phyloP scores from a whole-genome alignment of 2,888 invertebrate species.

The Acrocyrtus sp. region DNA sequence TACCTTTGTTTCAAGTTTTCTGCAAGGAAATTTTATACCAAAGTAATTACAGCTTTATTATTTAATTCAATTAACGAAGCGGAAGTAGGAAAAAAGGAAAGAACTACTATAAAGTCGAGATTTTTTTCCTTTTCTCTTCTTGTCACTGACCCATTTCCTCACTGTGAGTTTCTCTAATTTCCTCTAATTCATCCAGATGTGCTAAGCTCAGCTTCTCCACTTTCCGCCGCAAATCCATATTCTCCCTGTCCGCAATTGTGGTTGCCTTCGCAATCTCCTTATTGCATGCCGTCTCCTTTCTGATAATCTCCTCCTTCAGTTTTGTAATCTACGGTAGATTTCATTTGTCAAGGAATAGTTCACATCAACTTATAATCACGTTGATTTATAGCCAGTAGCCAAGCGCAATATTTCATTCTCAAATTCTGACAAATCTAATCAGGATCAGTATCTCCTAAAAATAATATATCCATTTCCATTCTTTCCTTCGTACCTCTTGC shows the following conservation, averaged over 20 bases:
- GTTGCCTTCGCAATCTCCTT: conserved; percentile 72
- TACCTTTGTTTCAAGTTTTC: conserved; percentile 46
- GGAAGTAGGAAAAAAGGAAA: neutral
- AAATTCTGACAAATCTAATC: too few relatives aligned
- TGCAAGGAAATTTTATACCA: neutral
- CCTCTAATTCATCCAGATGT: conserved; percentile 78
- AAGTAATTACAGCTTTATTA: neutral
- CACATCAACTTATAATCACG: neutral
- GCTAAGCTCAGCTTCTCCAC: conserved; percentile 79
- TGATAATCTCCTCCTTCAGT: conserved; percentile 74
- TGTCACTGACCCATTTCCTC: conserved; percentile 73
- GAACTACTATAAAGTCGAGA: neutral
- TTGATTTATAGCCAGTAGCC: too few relatives aligned
- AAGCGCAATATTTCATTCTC: too few relatives aligned
- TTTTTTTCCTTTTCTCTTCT: conserved; percentile 1
- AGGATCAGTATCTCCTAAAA: too few relatives aligned
- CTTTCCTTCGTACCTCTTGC: conserved; percentile 73
- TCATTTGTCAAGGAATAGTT: neutral
- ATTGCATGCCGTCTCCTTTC: conserved; percentile 72
- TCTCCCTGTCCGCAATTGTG: conserved; percentile 76
- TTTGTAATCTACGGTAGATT: conserved; percentile 71
- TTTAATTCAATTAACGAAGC: conserved; percentile 33
- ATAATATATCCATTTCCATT: too few relatives aligned
- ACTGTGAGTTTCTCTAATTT: conserved; percentile 74
- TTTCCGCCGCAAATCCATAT: conserved; percentile 76